Base-by-base conservation (phyloP, 2,113 vertebrate species). In the Stigmatopora nigra region DNA sequence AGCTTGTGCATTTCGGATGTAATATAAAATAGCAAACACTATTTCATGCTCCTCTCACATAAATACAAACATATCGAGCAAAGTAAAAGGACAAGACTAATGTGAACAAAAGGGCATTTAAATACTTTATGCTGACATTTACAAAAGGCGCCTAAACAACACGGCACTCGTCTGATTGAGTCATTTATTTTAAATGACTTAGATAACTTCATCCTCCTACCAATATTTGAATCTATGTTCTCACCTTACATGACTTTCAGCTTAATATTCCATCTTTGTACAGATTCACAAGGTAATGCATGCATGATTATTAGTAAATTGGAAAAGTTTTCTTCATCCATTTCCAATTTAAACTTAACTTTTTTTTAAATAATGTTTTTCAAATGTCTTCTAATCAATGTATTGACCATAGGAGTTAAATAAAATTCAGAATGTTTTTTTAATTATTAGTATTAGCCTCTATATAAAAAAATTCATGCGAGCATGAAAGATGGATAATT, bases 1-100 rank as follows among this genome's bases (percentile, higher is more conserved):
- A 38, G 67, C 71, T 76, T 90, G 82, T 64, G 82, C 77, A 62
- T 82, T 88, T 57, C 82, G 75, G 35, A 83, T 89, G 7, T 7
- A 55, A 9, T 61, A 53, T 46, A 52, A 63, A 62, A 57, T 7
- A 59, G 57, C 51, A 22, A 25, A 65, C 22, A 11, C 48, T 45
- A 49, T 7, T n/a, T 8, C 48, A 52, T 19, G 4, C 11, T 53
- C 51, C 12, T 3, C 12, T 31, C 22, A 31, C 53, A 56, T 31
- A 56, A 56, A 56, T 7, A 56, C 22, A 31, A 14, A 15, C 7
- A 16, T 31, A 7, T 31, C 13, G 7, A 56, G 38, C 38, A 41
- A 41, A 41, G 53, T 15, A 56, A 41, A 56, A 56, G 53, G 22
- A 56, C 53, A 56, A 55, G 20, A 15, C 53, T 55, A 55, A 56